Evolutionary conservation across 2,888 invertebrate genomes (phyloP), one percentile per base, ranked within the genome.

Genomic region (Volucella bombylans): DNA sequence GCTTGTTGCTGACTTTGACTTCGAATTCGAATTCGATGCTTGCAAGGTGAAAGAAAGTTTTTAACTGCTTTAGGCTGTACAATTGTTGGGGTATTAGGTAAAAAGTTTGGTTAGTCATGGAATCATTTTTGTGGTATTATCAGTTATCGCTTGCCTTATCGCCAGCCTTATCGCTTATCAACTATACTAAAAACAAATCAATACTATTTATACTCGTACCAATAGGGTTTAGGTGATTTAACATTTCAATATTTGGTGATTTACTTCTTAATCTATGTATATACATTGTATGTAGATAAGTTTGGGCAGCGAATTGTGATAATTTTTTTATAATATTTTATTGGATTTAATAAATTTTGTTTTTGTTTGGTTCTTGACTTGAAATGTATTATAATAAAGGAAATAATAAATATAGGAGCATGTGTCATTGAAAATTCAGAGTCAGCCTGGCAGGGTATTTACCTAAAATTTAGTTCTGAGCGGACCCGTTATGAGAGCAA

Each of bases 61-160:
- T 12, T 62, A 64, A 85, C 83, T 85, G 80, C 57, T 47, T 38
- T 12, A 61, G 23, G 8, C 39, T 49, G 23, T 23, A 59, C 45
- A 15, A 12, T 45, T 31, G 8, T 52, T 4, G 54, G 68, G 15
- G 39, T 54, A n/a, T 50, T 54, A 49, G 69, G 10, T 64, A 64
- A 50, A 77, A 23, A 6, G 6, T 6, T 18, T 8, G 38, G 38
- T 47, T 45, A 68, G 59, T 45, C 49, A 39, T 55, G 69, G 64
- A 23, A 54, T 55, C 69, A 55, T 64, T 49, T 45, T 31, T 31
- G 4, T 31, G 31, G 0, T 4, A 0, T 31, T 31, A 31, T 31
- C 31, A 31, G 31, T 6, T 31, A 31, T 31, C 31, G 31, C 31
- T 47, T 10, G 41, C 12, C 64, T 64, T 67, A 74, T 74, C 74